Base-by-base conservation (phyloP, 2,797 vertebrate species). In the Argentina silus region DNA sequence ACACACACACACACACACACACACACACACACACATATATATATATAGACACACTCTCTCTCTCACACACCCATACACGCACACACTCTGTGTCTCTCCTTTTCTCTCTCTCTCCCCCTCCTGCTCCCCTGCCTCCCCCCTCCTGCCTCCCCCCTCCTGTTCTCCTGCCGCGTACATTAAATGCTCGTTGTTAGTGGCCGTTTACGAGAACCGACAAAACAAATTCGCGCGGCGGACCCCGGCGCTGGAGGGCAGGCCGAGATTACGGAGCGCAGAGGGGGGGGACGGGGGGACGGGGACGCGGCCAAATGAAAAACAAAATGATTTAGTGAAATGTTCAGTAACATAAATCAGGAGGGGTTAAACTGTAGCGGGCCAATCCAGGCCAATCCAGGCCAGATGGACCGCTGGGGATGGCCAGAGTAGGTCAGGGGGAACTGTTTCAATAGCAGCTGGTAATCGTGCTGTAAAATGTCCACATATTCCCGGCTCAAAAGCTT, bases 101-200 rank as follows among this genome's bases (percentile, higher is more conserved):
- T n/a, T n/a, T n/a, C n/a, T n/a, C n/a, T n/a, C n/a, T n/a, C n/a
- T n/a, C 27, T 4, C 27, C 27, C 27, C 27, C 27, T 36, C 27
- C 27, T 36, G 2, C 27, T 36, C 27, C 27, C 4, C 7, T 23
- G 59, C n/a, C n/a, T n/a, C n/a, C n/a, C n/a, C n/a, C n/a, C n/a
- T n/a, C n/a, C n/a, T n/a, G n/a, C n/a, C n/a, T 83, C 82, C 82
- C 83, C 83, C 79, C 78, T 61, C 81, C 75, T 67, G 50, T 70
- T 67, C 15, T 19, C 60, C 74, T 79, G 79, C 62, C n/a, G n/a
- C n/a, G 57, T 79, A 88, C 82, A 91, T 90, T 90, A 86, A 88
- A 83, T 85, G 87, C 87, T 90, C 88, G 84, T 84, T 84, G 87
- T 88, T 77, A 84, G 85, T 67, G 1, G 80, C 73, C 75, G 57